These are phyloP conservation scores for Nomada lathburiana DNA, from an alignment of 2,888 invertebrate species.

Conservation along the genomic window DNA sequence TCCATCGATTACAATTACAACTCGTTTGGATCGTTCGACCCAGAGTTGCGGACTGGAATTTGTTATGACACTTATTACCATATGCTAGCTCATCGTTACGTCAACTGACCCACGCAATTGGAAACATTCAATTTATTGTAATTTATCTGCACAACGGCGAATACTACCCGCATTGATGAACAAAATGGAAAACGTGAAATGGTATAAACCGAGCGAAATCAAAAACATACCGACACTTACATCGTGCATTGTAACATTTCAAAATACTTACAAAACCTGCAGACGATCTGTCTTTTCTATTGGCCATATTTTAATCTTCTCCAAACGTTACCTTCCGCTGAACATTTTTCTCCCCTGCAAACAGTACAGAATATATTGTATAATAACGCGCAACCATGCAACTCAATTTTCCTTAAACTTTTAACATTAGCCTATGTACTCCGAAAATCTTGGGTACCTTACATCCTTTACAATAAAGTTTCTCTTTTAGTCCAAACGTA, in stretches of 20 bases:
- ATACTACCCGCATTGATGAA: not conserved
- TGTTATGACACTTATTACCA: not conserved
- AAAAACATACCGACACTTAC: not conserved
- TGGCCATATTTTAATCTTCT: conserved; percentile 74
- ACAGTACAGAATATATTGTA: not conserved
- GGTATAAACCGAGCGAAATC: not conserved
- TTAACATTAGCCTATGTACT: not conserved
- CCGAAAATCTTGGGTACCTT: not conserved
- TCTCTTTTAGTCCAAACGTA: not conserved
- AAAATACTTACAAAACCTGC: conserved; percentile 79
- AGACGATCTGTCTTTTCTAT: conserved; percentile 80
- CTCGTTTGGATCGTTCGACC: not conserved
- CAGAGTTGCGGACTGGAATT: not conserved
- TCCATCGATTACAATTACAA: too few relatives aligned
- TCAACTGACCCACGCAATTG: too few relatives aligned
- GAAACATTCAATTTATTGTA: not conserved
- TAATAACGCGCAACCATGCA: not conserved
- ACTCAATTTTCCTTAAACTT: not conserved
- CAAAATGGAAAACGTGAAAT: too few relatives aligned
- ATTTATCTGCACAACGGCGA: not conserved
- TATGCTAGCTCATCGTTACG: too few relatives aligned
- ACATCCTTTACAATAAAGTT: not conserved
- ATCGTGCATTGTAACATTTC: not conserved
- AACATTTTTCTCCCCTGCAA: conserved; percentile 62
- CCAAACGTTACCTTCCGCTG: conserved; percentile 62